Evolutionary conservation across 2,888 invertebrate genomes (phyloP).

Genomic region (Drepana falcataria): DNA sequence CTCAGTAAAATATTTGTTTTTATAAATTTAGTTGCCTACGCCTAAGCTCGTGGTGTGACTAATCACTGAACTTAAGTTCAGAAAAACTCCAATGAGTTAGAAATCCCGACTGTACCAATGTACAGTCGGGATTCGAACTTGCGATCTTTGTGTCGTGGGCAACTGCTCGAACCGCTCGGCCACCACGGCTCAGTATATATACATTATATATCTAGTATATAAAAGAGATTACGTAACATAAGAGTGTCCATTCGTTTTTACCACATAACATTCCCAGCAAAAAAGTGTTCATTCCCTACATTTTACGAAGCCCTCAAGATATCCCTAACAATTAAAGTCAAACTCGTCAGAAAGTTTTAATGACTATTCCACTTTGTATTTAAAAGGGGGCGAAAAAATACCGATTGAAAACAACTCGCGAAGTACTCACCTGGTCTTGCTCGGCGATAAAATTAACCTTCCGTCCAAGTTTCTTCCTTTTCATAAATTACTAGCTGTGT

Average conservation of each 20-base stretch:
- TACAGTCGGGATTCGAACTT: too few relatives aligned
- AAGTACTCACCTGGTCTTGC: slow-evolving; percentile 9
- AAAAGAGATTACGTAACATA: too few relatives aligned
- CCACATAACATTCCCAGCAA: background rate
- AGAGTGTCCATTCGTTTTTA: background rate
- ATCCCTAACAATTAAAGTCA: slow-evolving; percentile 59
- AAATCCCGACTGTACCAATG: too few relatives aligned
- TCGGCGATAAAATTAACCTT: background rate
- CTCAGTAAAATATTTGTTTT: too few relatives aligned
- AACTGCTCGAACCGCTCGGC: too few relatives aligned
- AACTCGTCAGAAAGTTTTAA: slow-evolving; percentile 68
- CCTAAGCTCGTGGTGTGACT: too few relatives aligned
- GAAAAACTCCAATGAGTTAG: too few relatives aligned
- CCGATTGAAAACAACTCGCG: slow-evolving; percentile 46
- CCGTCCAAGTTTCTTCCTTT: background rate
- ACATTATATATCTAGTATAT: too few relatives aligned
- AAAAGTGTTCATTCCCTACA: slow-evolving; percentile 29
- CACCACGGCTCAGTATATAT: too few relatives aligned
- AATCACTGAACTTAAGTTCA: too few relatives aligned
- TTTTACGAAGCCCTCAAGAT: slow-evolving; percentile 48
- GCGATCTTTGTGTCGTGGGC: too few relatives aligned
- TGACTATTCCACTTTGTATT: slow-evolving; percentile 52
- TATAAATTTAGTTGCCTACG: too few relatives aligned
- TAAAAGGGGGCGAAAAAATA: slow-evolving; percentile 25
- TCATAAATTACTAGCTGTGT: background rate